Evolutionary conservation across 1,140 invertebrate genomes (phyloP), one percentile per base, ranked within the genome.

Genomic region (Teleopsis dalmanni): DNA sequence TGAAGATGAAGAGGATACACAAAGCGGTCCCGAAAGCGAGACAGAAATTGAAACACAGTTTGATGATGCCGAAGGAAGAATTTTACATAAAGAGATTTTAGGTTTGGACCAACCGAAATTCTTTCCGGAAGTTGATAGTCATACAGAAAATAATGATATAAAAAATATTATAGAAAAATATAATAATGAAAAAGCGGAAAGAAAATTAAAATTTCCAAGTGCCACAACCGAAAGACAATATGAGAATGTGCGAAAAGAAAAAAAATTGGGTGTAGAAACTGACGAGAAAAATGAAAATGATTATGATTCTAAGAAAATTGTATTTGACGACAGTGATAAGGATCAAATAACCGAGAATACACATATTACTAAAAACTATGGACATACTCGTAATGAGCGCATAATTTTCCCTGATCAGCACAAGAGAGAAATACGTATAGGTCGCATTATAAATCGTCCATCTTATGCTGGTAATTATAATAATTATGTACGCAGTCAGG

Each of bases 371-470:
- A 8, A 2, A 3, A 26, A n/a, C n/a, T 16, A 42, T 27, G 18
- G 4, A 18, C 27, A 14, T 10, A 19, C 14, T 14, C 25, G 35
- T 16, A 9, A 13, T 40, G 56, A 6, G 7, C 41, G 27, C 27
- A 54, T 65, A 1, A 53, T 65, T 0, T 65, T 65, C 21, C 62
- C 62, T 25, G 62, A 65, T 35, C 62, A 65, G 45, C 65, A 65
- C 10, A 58, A 65, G 2, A 51, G 48, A 18, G 49, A 57, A 27
- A 65, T 65, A 38, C 57, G 64, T 10, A 51, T 48, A 5, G 61
- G 64, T 3, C 62, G 59, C 45, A 66, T 67, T 19, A 44, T 67
- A 5, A 64, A 59, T 19, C 44, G 54, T 25, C 64, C 64, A 5
- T 59, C 58, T 11, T 67, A 67, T 43, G 64, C 64, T 0, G 56